phyloP scores from a whole-genome alignment of 2,888 invertebrate species.

The Ditula angustiorana region DNA sequence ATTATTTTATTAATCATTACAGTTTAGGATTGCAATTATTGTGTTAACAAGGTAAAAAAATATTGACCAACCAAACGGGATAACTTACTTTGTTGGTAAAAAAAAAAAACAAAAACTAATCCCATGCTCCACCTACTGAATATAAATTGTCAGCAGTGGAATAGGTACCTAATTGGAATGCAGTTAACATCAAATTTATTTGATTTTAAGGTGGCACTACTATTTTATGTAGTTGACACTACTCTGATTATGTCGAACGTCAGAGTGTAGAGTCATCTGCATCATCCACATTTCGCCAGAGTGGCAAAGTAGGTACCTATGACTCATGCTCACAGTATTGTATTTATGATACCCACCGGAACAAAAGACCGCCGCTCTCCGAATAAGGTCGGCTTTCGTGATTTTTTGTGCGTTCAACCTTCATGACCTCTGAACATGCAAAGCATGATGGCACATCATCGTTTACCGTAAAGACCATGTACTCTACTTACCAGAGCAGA shows the following conservation, averaged over 20 bases:
- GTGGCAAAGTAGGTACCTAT: conserved; percentile 4
- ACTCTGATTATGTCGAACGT: not conserved
- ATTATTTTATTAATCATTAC: too few relatives aligned
- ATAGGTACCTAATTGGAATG: not conserved
- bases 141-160: too few relatives aligned
- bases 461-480: not conserved
- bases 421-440: conserved; percentile 44
- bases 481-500: not conserved
- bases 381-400: conserved; percentile 71
- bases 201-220: too few relatives aligned
- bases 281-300: not conserved
- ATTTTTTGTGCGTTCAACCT: conserved; percentile 56
- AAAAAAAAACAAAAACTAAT: too few relatives aligned
- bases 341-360: conserved; percentile 58
- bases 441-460: not conserved
- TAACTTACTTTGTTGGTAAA: too few relatives aligned
- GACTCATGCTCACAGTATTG: conserved; percentile 33
- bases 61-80: too few relatives aligned
- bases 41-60: too few relatives aligned
- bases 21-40: too few relatives aligned
- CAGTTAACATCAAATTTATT: too few relatives aligned
- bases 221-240: not conserved
- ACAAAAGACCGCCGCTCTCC: conserved; percentile 62
- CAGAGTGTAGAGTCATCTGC: not conserved
- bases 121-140: too few relatives aligned